Base-by-base conservation (phyloP, 2,797 vertebrate species). In the Halcyon leucocephala region DNA sequence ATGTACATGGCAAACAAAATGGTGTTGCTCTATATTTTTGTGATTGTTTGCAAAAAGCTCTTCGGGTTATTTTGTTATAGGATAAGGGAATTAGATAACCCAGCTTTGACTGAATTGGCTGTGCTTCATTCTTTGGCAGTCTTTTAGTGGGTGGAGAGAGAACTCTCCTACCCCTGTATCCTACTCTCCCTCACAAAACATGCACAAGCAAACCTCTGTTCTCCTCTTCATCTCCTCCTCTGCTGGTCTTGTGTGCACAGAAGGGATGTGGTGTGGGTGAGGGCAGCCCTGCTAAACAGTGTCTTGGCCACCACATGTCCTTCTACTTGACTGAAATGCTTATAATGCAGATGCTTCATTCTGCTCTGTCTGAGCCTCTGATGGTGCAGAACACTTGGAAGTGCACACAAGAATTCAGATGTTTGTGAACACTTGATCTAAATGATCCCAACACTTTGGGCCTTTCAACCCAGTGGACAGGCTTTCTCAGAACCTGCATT, bases 231-330 rank as follows among this genome's bases (percentile, higher is more conserved):
- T 4, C n/a, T 78, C 12, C 39, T 81, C 28, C 42, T 33, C n/a
- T 64, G 31, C 18, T 26, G 66, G n/a, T 33, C 31, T 78, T 0
- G 0, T 24, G 13, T 90, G 41, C 6, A 11, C 61, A 29, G 13
- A 44, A 1, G 8, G 6, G 7, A 13, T 57, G 54, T 69, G 58
- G 22, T 39, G 39, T 35, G 25, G 16, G 13, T 52, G 29, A 76
- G n/a, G 41, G 20, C 15, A 58, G 22, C 21, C 37, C 46, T 80
- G 42, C 31, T 84, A 25, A 65, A 52, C 15, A 31, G 26, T 20
- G 52, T 33, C 57, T 87, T 91, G 54, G 22, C 49, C 39, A 35
- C n/a, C 46, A 61, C 22, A 19, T 7, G 1, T 49, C 25, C n/a
- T 94, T 83, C 85, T 90, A 0, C 48, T 64, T 82, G 49, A 19